phyloP scores from a whole-genome alignment of 2,888 invertebrate species.

The Epinotia brunnichana region DNA sequence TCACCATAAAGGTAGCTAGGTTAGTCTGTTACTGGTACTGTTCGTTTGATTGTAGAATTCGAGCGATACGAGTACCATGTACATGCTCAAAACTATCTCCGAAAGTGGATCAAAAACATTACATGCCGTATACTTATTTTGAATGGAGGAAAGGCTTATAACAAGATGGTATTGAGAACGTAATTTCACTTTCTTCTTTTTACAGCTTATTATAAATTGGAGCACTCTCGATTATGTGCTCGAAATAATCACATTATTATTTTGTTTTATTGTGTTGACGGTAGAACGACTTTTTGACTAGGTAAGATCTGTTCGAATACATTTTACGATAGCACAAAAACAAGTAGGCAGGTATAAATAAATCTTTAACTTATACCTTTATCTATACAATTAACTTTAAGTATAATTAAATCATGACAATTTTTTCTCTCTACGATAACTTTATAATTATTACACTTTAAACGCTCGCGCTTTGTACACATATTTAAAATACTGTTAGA shows the following conservation, averaged over 20 bases:
- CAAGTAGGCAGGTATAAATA: no score
- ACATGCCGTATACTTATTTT: constrained; percentile 40
- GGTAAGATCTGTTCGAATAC: no score
- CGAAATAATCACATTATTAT: constrained; percentile 35
- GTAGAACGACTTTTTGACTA: neutral
- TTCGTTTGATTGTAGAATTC: no score
- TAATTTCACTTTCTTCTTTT: constrained; percentile 43
- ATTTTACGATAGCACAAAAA: no score
- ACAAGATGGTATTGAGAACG: constrained; percentile 42
- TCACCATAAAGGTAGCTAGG: no score
- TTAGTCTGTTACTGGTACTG: constrained; percentile 5
- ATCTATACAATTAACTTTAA: no score
- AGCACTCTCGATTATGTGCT: constrained; percentile 42
- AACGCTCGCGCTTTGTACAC: no score
- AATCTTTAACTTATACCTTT: no score
- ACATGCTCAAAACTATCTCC: constrained; percentile 12
- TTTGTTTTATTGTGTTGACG: constrained; percentile 12
- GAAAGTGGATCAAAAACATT: constrained; percentile 34
- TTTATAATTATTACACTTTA: no score
- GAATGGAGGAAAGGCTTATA: constrained; percentile 30
- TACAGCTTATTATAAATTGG: constrained; percentile 42
- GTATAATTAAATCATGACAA: no score
- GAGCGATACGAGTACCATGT: neutral
- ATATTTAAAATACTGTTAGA: no score
- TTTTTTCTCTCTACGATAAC: no score